Evolutionary conservation across 2,797 vertebrate species (phyloP).

Genomic region (Acrossocheilus fasciatus): DNA sequence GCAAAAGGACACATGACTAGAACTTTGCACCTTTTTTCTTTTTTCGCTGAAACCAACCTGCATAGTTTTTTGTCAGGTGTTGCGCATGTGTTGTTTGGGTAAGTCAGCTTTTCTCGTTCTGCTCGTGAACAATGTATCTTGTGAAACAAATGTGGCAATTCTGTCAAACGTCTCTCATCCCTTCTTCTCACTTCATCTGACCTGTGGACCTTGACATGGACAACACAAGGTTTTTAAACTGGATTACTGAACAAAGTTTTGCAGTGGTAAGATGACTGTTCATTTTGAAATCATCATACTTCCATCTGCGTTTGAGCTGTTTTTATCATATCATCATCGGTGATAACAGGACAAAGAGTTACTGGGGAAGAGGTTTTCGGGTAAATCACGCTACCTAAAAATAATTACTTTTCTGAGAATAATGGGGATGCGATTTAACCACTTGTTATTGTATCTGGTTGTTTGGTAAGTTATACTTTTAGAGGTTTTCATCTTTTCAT

Average conservation of each 20-base stretch:
- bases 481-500: neutral
- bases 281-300: neutral
- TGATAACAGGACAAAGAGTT: conserved; percentile 6
- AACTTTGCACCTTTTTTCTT: neutral
- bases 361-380: conserved; percentile 26
- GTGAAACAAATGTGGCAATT: neutral
- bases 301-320: neutral
- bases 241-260: conserved; percentile 19
- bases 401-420: conserved; percentile 15
- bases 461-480: neutral
- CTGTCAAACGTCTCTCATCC: conserved; percentile 3
- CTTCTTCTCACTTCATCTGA: neutral
- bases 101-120: neutral
- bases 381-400: conserved; percentile 2
- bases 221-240: conserved; percentile 26
- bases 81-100: neutral
- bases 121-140: neutral
- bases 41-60: neutral
- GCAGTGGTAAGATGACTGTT: conserved; percentile 25
- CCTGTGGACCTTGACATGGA: conserved; percentile 14
- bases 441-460: neutral
- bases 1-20: neutral
- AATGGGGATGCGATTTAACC: neutral
- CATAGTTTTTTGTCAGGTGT: conserved; percentile 11
- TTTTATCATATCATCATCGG: conserved; percentile 10